Base-by-base conservation (phyloP, 2,113 vertebrate species). In the Ascaphus truei region DNA sequence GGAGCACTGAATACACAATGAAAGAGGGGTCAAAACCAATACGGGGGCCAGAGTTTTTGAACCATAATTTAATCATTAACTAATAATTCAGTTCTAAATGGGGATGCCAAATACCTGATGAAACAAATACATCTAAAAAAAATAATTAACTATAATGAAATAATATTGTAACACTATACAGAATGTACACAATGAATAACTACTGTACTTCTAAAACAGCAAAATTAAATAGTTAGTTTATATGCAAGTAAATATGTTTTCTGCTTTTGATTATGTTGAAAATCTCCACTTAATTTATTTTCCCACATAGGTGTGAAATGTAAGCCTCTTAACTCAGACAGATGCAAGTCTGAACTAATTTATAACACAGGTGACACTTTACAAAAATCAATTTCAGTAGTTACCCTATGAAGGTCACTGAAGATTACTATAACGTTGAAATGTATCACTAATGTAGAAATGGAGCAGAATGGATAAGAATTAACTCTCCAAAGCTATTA, bases 361-460 rank as follows among this genome's bases (percentile, higher is more conserved):
- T 80, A 77, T 83, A 83, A 78, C 57, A 56, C 64, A 78, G 68
- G 81, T 71, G 73, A 81, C 79, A 81, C 72, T 57, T 50, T 8
- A 62, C 51, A 77, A 80, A 85, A 86, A 83, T 80, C 85, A 81
- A 62, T 79, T 74, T 73, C 75, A 63, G 43, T 71, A 65, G 62
- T 55, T 52, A 60, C 73, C 60, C 63, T 74, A 47, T 65, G 78
- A 81, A 81, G 79, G 81, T 80, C 81, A 77, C 33, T 55, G 43
- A 56, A 74, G 76, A 77, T 80, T 81, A 81, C 39, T 2, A 69
- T 53, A 77, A 66, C 65, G 43, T n/a, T 61, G 75, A 78, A 79
- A 75, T 68, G 68, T 0, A 3, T 61, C 50, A 68, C 47, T 52
- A 73, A 73, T 29, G 43, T 51, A 74, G 57, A 71, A 82, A 61